Conservation (phyloP, 2,888 invertebrate genomes). For the Pyrochroa serraticornis region DNA sequence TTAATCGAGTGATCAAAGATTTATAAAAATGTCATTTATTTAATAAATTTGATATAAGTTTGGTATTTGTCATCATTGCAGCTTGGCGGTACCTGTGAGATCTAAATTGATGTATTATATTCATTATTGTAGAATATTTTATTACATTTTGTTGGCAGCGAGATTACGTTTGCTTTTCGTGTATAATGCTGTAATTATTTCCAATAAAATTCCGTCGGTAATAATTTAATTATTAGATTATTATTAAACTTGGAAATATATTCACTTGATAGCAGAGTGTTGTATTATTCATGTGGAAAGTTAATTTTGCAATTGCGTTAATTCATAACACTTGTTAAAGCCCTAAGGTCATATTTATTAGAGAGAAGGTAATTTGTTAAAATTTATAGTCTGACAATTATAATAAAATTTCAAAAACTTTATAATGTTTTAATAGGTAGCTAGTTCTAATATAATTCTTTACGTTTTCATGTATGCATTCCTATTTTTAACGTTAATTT, state of each 20-base stretch:
- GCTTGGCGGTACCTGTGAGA: no score
- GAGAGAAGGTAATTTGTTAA: constrained; percentile 14
- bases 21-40: no score
- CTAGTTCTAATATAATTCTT: constrained; percentile 7
- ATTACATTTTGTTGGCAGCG: no score
- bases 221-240: no score
- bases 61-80: no score
- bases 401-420: constrained; percentile 17
- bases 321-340: constrained; percentile 10
- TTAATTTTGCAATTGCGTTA: constrained; percentile 23
- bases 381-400: constrained; percentile 21
- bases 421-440: constrained; percentile 11
- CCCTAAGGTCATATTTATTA: constrained; percentile 1
- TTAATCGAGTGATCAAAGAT: no score
- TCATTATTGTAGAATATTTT: no score
- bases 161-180: no score
- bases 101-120: no score
- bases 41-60: no score
- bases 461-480: constrained; percentile 15
- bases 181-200: not conserved
- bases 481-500: constrained; percentile 23
- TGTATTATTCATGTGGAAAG: constrained; percentile 19
- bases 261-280: not conserved
- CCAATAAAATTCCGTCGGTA: no score
- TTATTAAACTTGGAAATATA: not conserved